Percentiles rank a stretch among this genome's conserved stretches.
These are phyloP conservation scores for Porites rus DNA, from an alignment of 92 coral and sea anemone genomes.

Conservation along the genomic window DNA sequence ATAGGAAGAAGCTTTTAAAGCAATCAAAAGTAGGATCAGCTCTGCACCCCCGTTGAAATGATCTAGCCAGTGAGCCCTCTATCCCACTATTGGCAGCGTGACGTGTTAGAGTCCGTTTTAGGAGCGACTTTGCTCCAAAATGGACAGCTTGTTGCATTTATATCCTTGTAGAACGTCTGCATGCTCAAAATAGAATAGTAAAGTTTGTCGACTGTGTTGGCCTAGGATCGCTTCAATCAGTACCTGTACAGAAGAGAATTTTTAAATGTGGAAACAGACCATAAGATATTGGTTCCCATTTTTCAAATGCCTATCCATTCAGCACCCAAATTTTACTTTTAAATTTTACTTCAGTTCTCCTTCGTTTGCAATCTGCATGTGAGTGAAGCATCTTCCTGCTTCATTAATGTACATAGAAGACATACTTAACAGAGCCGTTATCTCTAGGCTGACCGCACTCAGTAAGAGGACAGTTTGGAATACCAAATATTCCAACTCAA, in stretches of 20 bases:
- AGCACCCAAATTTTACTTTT: neutral
- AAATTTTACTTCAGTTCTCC: neutral
- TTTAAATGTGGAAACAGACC: conserved; percentile 17
- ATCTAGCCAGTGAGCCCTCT: neutral
- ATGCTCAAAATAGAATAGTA: conserved; percentile 29
- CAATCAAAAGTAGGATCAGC: neutral
- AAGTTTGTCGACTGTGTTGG: conserved; percentile 12
- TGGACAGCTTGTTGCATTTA: conserved; percentile 21
- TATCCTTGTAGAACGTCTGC: conserved; percentile 18
- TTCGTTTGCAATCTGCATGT: neutral
- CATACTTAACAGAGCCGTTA: conserved; percentile 11
- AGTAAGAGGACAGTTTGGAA: neutral
- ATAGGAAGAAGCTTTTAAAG: no score
- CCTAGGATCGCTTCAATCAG: conserved; percentile 20
- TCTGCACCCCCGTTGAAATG: conserved; percentile 16
- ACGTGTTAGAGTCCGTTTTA: neutral
- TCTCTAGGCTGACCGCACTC: neutral
- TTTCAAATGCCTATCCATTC: conserved; percentile 14
- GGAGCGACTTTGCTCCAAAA: neutral
- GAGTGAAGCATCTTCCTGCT: conserved; percentile 13
- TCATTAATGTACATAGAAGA: conserved; percentile 11
- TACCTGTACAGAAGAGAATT: conserved; percentile 20
- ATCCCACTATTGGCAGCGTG: neutral
- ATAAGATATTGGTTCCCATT: conserved; percentile 28
- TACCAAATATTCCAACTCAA: conserved; percentile 34